Conservation (phyloP, 2,888 invertebrate genomes). For the Flabesymbios commensalis region DNA sequence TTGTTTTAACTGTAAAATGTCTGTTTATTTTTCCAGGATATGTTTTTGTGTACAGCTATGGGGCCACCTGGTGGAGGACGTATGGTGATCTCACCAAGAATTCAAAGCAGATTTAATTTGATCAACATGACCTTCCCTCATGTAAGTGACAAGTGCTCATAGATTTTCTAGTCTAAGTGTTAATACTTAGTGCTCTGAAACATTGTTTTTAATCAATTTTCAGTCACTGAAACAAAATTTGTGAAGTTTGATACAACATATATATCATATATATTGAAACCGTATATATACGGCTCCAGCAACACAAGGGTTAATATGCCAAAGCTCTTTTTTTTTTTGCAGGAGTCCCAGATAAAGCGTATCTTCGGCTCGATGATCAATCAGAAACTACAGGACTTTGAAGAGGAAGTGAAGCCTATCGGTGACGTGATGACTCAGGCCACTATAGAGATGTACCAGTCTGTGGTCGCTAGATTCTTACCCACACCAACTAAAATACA, state of each 20-base stretch:
- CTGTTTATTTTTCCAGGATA: slow-evolving; percentile 61
- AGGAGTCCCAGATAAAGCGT: slow-evolving; percentile 67
- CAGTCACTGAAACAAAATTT: too few species aligned
- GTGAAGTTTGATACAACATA: too few species aligned
- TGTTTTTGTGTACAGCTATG: slow-evolving; percentile 60
- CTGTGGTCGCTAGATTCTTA: slow-evolving; percentile 55
- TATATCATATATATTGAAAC: too few species aligned
- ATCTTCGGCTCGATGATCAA: slow-evolving; percentile 80
- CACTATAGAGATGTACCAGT: slow-evolving; percentile 61
- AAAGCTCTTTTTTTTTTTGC: slow-evolving; percentile 17
- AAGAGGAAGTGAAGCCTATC: slow-evolving; percentile 74
- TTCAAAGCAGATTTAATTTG: slow-evolving; percentile 62
- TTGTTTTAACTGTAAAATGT: background rate
- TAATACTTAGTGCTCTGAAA: background rate
- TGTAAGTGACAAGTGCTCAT: slow-evolving; percentile 41
- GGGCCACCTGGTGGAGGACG: slow-evolving; percentile 63
- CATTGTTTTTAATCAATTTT: too few species aligned
- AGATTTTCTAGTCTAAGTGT: too few species aligned
- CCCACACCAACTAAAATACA: slow-evolving; percentile 63
- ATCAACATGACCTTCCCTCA: slow-evolving; percentile 73
- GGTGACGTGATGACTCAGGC: slow-evolving; percentile 63
- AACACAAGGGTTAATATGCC: too few species aligned
- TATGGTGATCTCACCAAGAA: slow-evolving; percentile 58
- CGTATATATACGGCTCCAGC: too few species aligned
- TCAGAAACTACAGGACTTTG: slow-evolving; percentile 78